Percentiles rank a stretch among this genome's conserved stretches.
Conservation (phyloP, 2,888 invertebrate genomes). For the Tetrapedia diversipes region DNA sequence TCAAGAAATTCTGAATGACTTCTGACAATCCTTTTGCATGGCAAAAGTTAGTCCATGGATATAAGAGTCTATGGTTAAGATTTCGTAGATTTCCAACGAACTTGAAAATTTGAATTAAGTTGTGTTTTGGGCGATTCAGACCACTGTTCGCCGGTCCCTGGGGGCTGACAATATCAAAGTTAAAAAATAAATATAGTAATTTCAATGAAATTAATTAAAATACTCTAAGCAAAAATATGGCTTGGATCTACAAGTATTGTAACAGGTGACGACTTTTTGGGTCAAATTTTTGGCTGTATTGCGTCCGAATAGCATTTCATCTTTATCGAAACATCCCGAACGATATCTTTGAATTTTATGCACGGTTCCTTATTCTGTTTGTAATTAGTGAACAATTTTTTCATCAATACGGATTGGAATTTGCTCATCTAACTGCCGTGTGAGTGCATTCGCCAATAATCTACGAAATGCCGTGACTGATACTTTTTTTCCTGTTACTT, state of each 20-base stretch:
- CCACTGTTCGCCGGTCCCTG: background rate
- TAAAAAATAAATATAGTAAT: background rate
- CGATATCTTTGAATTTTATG: no score
- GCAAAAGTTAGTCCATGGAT: no score
- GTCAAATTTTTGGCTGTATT: background rate
- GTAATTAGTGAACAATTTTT: background rate
- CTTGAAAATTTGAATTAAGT: no score
- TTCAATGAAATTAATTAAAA: background rate
- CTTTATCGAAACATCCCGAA: no score
- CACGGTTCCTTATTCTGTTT: no score
- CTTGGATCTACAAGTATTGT: background rate
- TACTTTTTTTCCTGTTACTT: no score
- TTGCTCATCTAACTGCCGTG: background rate
- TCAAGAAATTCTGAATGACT: no score
- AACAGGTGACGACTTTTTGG: background rate
- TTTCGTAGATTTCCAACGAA: no score
- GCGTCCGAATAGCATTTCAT: background rate
- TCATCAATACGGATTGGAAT: background rate
- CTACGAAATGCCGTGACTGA: background rate
- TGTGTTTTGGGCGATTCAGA: no score
- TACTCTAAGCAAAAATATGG: background rate
- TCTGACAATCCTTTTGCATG: no score
- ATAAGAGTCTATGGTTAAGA: no score
- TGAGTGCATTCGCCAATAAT: background rate
- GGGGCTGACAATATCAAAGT: background rate